Evolutionary conservation across 2,113 vertebrate species (phyloP), one percentile per base, ranked within the genome.

Genomic region (human): DNA sequence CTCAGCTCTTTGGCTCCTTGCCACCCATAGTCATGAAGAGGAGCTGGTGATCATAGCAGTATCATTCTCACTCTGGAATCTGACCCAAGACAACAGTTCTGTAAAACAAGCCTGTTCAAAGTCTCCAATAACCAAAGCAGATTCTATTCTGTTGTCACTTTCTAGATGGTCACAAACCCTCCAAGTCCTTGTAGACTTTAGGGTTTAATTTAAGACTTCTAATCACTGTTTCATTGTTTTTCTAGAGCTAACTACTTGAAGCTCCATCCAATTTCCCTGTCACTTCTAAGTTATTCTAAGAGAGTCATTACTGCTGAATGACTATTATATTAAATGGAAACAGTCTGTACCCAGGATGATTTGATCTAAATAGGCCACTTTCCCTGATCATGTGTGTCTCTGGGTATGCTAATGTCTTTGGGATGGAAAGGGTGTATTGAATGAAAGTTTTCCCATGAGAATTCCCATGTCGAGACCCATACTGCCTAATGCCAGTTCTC

Each of bases 261-360:
- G 61, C 35, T 96, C 30, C 52, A 52, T 73, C 40, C 57, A 61
- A 61, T 48, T 20, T 95, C 85, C 55, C 45, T 76, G 64, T 97
- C 83, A 72, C 38, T 95, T 83, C 32, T 95, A 93, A 90, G 45
- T 76, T 97, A 84, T 20, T 90, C 17, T 89, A 92, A 93, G 27
- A n/a, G 78, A 16, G 87, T 32, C 45, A 89, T 97, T 78, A 78
- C 55, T 45, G 78, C 32, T 5, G 40, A 97, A 98, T 61, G 89
- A 73, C 50, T 35, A 84, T 97, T 97, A 91, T 50, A 38, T 92
- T 90, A 97, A 94, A 93, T 82, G 61, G 89, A 96, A 98, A 97
- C 59, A 73, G 73, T 66, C 83, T 72, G 3, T 75, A 25, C 11
- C 52, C 90, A 43, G 3, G 50, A 89, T 55, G 14, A 82, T 79